Conservation (phyloP, 2,888 invertebrate species). For the Synanthedon myopaeformis region DNA sequence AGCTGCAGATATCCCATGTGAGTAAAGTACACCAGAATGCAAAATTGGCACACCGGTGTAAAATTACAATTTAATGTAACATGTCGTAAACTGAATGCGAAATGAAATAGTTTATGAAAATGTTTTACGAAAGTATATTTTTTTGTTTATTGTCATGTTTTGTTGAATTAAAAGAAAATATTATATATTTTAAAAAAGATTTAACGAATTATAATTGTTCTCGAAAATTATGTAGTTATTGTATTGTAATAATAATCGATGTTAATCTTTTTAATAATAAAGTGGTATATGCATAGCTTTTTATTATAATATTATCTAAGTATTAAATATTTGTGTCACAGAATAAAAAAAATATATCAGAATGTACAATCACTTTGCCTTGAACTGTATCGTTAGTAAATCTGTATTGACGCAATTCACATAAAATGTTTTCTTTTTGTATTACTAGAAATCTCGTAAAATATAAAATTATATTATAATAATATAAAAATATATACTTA, state of each 20-base stretch:
- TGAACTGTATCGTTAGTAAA: conserved; percentile 31
- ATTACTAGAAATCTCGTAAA: too few species aligned
- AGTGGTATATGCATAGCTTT: neutral
- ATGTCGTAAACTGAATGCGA: neutral
- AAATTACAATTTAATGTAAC: neutral
- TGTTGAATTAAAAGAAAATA: conserved; percentile 3
- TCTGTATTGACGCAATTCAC: too few species aligned
- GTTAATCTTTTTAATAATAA: neutral
- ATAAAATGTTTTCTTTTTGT: too few species aligned
- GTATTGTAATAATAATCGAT: neutral
- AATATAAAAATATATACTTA: too few species aligned
- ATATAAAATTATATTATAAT: too few species aligned
- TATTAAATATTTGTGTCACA: neutral
- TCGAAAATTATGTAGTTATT: neutral
- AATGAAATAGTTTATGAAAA: conserved; percentile 15
- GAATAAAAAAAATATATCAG: conserved; percentile 10
- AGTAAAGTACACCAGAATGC: too few species aligned
- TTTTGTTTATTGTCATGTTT: conserved; percentile 25
- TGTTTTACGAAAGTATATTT: conserved; percentile 37
- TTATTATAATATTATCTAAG: neutral
- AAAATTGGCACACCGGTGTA: too few species aligned
- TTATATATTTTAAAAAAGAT: conserved; percentile 10
- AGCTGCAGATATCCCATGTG: too few species aligned
- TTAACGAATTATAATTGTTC: conserved; percentile 10
- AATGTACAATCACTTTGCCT: conserved; percentile 39